Evolutionary conservation across 2,888 invertebrate genomes (phyloP).

Genomic region (Stegophylla sp.): DNA sequence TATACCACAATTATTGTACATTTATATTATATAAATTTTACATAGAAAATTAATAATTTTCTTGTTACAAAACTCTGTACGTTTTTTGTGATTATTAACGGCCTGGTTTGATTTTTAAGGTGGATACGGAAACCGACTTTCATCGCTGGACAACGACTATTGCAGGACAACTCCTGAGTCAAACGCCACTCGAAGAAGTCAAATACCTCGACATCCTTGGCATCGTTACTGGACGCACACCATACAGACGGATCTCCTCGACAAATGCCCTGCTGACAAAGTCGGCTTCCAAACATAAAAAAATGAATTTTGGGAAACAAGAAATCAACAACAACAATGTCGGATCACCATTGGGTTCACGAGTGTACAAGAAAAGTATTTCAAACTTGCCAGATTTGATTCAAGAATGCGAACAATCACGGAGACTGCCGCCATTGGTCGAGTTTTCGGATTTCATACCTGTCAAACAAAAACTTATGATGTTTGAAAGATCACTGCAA

Average conservation of each 20-base stretch:
- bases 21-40: too few species aligned
- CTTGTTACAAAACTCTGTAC: too few species aligned
- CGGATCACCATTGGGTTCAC: background rate
- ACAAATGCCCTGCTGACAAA: background rate
- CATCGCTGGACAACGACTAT: constrained; percentile 78
- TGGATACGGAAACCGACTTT: constrained; percentile 74
- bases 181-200: constrained; percentile 75
- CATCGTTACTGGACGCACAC: constrained; percentile 65
- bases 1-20: too few species aligned
- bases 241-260: constrained; percentile 11
- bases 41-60: too few species aligned
- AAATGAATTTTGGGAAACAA: constrained; percentile 21
- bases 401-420: constrained; percentile 42
- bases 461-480: constrained; percentile 40
- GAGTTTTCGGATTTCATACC: constrained; percentile 37
- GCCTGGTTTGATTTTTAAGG: constrained; percentile 66
- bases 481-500: constrained; percentile 20
- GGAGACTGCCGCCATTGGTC: background rate
- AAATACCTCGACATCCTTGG: constrained; percentile 74
- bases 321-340: constrained; percentile 29
- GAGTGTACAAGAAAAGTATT: constrained; percentile 41
- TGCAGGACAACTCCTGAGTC: constrained; percentile 77
- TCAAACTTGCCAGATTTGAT: constrained; percentile 47
- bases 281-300: constrained; percentile 16
- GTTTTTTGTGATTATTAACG: background rate